Conservation (phyloP, 2,113 vertebrate species). For the Corapipo altera region DNA sequence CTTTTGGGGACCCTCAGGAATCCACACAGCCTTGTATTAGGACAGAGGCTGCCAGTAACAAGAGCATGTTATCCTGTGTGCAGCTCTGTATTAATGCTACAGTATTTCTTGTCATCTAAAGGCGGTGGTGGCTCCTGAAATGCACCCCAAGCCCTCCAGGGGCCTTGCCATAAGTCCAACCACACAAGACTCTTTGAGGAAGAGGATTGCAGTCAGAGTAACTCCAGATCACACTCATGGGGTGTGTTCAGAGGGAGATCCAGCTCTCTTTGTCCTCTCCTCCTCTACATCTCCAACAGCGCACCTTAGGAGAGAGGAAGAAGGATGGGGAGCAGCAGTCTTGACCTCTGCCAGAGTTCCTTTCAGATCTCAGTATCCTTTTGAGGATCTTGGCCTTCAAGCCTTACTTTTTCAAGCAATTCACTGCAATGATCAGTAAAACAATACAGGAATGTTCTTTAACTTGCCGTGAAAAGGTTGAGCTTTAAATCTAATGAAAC, state of each 20-base stretch:
- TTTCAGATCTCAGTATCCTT: not conserved
- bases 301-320: not conserved
- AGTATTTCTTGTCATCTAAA: not conserved
- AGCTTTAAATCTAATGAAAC: constrained; percentile 62
- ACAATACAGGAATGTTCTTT: constrained; percentile 7
- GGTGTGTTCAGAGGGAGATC: fast-evolving
- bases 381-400: not conserved
- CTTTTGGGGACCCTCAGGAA: not conserved
- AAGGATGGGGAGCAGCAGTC: not conserved
- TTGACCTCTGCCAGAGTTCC: not conserved
- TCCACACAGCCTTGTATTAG: not conserved
- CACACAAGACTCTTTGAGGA: not conserved
- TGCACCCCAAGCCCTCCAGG: not conserved
- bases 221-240: not conserved
- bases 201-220: not conserved
- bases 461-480: constrained; percentile 32
- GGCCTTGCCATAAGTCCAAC: fast-evolving
- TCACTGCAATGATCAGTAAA: not conserved
- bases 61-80: not conserved
- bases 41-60: not conserved
- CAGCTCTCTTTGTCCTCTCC: not conserved
- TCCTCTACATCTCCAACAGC: not conserved
- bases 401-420: not conserved
- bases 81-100: not conserved
- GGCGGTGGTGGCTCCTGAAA: not conserved